These are phyloP conservation scores for Sphaeridia pumilis DNA, from an alignment of 2,888 invertebrate genomes.

Conservation along the genomic window DNA sequence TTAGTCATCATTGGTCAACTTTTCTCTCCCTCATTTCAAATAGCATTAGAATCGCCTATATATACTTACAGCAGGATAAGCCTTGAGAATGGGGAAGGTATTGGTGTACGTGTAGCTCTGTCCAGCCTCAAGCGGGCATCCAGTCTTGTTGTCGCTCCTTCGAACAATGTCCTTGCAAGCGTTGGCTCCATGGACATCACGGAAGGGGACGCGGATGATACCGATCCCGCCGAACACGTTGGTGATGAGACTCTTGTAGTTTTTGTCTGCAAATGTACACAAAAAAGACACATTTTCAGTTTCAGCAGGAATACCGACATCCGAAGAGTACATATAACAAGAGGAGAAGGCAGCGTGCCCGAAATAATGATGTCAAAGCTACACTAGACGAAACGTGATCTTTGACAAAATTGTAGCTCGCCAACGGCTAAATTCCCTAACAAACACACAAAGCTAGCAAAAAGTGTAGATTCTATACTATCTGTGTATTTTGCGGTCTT, in stretches of 20 bases:
- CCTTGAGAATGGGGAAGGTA: conserved; percentile 34
- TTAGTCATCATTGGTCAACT: neutral
- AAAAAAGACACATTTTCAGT: neutral
- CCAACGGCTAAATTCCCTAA: no score
- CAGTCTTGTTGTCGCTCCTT: conserved; percentile 26
- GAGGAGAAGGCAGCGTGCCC: no score
- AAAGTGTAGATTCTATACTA: no score
- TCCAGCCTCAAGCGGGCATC: conserved; percentile 31
- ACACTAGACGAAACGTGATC: no score
- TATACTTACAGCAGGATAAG: conserved; percentile 36
- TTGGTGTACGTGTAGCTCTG: conserved; percentile 35
- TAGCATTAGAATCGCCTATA: no score
- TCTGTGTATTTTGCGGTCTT: no score
- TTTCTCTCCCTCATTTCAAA: no score
- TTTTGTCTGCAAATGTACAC: conserved; percentile 21
- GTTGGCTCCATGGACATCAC: conserved; percentile 34
- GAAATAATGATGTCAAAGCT: no score
- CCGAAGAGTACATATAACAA: no score
- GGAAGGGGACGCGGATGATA: conserved; percentile 34
- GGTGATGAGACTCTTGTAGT: conserved; percentile 31
- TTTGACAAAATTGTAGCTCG: no score
- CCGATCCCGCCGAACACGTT: conserved; percentile 36
- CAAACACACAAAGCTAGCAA: no score
- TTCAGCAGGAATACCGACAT: no score
- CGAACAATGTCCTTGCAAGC: conserved; percentile 33